A percentile compares a stretch with the other conserved stretches of the same genome.
These are phyloP conservation scores for Pontoporia blainvillei DNA, from an alignment of 2,113 vertebrate genomes.

Conservation along the genomic window DNA sequence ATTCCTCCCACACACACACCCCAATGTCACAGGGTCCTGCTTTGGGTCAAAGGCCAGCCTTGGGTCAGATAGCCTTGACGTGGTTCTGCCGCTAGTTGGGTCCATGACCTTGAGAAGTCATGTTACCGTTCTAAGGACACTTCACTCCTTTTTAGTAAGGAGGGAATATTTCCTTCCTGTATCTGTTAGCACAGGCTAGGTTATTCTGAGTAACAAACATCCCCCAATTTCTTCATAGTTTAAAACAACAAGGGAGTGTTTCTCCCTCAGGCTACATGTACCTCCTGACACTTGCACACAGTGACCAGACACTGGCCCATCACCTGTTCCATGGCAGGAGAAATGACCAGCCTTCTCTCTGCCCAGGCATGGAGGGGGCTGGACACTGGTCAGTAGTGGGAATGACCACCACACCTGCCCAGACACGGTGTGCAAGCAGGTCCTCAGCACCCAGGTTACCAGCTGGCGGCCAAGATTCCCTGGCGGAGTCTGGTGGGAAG, in stretches of 20 bases:
- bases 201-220: neutral
- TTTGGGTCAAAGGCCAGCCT: neutral
- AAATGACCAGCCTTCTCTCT: neutral
- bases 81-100: accelerated
- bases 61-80: neutral
- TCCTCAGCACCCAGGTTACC: accelerated
- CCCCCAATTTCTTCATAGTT: accelerated
- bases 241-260: neutral
- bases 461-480: accelerated
- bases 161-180: neutral
- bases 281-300: accelerated
- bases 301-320: accelerated
- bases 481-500: accelerated
- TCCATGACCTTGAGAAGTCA: neutral
- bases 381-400: no score
- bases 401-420: accelerated
- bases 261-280: accelerated
- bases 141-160: neutral
- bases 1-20: accelerated
- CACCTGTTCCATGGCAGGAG: accelerated
- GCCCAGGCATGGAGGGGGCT: neutral
- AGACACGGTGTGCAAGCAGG: accelerated
- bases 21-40: neutral
- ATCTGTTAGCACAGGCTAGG: neutral
- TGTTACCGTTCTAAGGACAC: neutral